Evolutionary conservation across 2,888 invertebrate species (phyloP), one percentile per base, ranked within the genome.

Genomic region (Athalia circularis): DNA sequence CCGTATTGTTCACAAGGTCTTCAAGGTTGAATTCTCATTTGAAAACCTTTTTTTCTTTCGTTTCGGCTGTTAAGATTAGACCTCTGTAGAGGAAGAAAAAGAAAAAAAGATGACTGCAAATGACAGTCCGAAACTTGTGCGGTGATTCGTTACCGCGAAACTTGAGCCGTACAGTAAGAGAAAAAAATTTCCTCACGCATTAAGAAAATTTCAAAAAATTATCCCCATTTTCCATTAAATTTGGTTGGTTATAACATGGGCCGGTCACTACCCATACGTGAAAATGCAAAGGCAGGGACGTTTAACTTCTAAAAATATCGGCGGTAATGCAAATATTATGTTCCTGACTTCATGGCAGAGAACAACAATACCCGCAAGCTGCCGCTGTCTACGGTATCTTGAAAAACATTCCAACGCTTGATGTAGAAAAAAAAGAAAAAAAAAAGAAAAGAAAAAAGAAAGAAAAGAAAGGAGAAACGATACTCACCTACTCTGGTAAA

Each of bases 251-350:
- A 13, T 29, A 29, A 29, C 29, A 29, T 29, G 29, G 65, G 65
- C 54, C 3, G 45, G 47, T 72, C 29, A 68, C 43, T 50, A n/a
- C n/a, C n/a, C n/a, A 29, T 29, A 59, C 13, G 7, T 59, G 72
- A 59, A 72, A 72, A 45, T 72, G 72, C 72, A 72, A 45, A 72
- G 72, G 47, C 59, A 72, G 45, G 9, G 47, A 72, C 72, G 57
- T 8, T 59, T 59, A n/a, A 50, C 48, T 75, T 62, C 75, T 75
- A 75, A 75, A 64, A 62, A 75, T 75, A 75, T 61, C 62, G n/a
- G 8, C 75, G 15, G 29, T 75, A 75, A 48, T 75, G 75, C 75
- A 75, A 75, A 75, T 75, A 75, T 75, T 75, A 75, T 75, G 61
- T 50, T 75, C 13, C 43, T 13, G 64, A 11, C 50, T 75, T 64